Base-by-base conservation (phyloP, 2,888 invertebrate species). In the Steinernema carpocapsae region DNA sequence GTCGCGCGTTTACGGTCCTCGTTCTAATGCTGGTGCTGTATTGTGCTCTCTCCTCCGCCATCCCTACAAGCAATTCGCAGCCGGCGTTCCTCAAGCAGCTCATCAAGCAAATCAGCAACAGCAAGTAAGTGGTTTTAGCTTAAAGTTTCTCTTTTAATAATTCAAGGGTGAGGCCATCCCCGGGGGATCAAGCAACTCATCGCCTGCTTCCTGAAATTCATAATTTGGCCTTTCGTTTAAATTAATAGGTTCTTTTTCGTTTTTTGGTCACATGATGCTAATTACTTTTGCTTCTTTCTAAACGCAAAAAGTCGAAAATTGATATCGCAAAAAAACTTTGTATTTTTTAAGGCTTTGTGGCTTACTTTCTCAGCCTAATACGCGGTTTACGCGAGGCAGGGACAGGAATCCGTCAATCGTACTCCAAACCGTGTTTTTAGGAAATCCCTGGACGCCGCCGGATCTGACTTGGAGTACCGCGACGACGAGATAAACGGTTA, bases 1-100 rank as follows among this genome's bases (percentile, higher is more conserved):
- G 14, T 17, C 64, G 64, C 10, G 12, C 37, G 32, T 32, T 64
- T 32, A 17, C 29, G 26, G 29, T 29, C n/a, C 4, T 32, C 32
- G 32, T 26, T 14, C 37, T 64, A 6, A 32, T 32, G 6, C 32
- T 64, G 64, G 64, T 64, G 29, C 64, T 64, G 32, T 64, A 64
- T 19, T 64, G 64, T 32, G 26, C 64, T 3, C 17, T 64, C 7
- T 17, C 64, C 17, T 32, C 64, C 29, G 29, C 64, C 17, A 64
- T 64, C 14, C 64, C 64, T 3, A 64, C 64, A 1, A 64, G 64
- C 32, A 64, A 64, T n/a, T 26, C 64, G 32, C 64, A 64, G 64
- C 64, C 64, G 7, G 64, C 64, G 17, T 64, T 64, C 32, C 24
- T 64, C 1, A 22, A 64, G 64, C 64, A 64, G 37, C 64, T 64